Evolutionary conservation across 2,113 vertebrate species (phyloP), one percentile per base, ranked within the genome.

Genomic region (Eurypyga helias): DNA sequence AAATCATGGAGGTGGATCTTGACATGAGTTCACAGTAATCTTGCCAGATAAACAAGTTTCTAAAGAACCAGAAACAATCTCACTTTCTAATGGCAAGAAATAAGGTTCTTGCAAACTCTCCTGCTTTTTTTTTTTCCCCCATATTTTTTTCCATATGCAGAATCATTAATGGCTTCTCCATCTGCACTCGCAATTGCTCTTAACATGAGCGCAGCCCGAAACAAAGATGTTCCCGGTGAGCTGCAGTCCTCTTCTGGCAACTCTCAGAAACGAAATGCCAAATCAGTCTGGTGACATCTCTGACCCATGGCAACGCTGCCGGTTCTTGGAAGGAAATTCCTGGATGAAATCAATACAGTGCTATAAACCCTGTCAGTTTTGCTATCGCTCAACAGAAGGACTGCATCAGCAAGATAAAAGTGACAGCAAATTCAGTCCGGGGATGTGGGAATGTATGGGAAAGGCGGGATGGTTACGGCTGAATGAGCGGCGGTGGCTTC

Each of bases 261-360:
- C 82, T 71, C 85, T 89, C 93, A 92, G 70, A 72, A 87, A 91
- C 2, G 10, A 85, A 96, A 77, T 17, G 58, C 89, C 91, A 89
- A 79, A 95, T 89, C 86, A 87, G 85, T 41, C 94, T 94, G 87
- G 81, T 85, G 96, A 91, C 83, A 91, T 93, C 54, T 87, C 1
- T 95, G 95, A 97, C 94, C 96, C 58, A 26, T 66, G 89, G 87
- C 73, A 93, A 73, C 82, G 72, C 55, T 67, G 87, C 13, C 8
- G 81, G 69, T 95, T 94, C 93, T 76, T 67, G 91, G 91, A 94
- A 95, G 89, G 89, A 96, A 94, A 94, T 95, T 92, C 97, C 91
- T 87, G 78, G 77, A 95, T 83, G 45, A 91, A 93, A 96, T 92
- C 10, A 0, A 96, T 95, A 89, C 1, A 0, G 89, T 41, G 78